Percentiles rank a stretch among this genome's conserved stretches.
phyloP scores from a whole-genome alignment of 1,140 invertebrate genomes.

The Drosophila seguyi region DNA sequence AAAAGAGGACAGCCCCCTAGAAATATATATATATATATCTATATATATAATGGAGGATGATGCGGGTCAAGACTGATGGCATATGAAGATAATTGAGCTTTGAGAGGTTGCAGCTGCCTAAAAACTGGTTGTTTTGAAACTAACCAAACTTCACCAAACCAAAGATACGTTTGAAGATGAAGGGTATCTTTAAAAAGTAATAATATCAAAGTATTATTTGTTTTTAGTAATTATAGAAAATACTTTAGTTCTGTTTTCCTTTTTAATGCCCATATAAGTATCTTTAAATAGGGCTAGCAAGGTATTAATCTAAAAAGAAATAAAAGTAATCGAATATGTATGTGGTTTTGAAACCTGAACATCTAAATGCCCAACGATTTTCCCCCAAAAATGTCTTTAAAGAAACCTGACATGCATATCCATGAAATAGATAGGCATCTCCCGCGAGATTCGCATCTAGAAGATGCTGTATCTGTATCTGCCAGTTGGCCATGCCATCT shows the following conservation, averaged over 20 bases:
- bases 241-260: neutral
- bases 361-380: neutral
- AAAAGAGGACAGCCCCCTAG: conserved; percentile 30
- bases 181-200: neutral
- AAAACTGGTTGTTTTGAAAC: conserved; percentile 14
- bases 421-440: conserved; percentile 19
- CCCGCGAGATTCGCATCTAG: conserved; percentile 24
- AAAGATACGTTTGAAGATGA: neutral
- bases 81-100: conserved; percentile 34
- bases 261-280: too few species aligned
- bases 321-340: neutral
- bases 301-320: neutral
- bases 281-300: too few species aligned
- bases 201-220: too few species aligned
- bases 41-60: conserved; percentile 31
- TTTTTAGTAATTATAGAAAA: too few species aligned
- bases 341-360: neutral
- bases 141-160: neutral
- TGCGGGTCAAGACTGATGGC: conserved; percentile 44
- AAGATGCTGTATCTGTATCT: conserved; percentile 22
- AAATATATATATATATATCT: conserved; percentile 14
- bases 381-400: neutral
- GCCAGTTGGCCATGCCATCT: conserved; percentile 26
- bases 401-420: conserved; percentile 1
- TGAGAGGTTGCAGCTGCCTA: conserved; percentile 30